These are phyloP conservation scores for Drosophila erecta DNA, from an alignment of 1,140 invertebrate species.

Conservation along the genomic window DNA sequence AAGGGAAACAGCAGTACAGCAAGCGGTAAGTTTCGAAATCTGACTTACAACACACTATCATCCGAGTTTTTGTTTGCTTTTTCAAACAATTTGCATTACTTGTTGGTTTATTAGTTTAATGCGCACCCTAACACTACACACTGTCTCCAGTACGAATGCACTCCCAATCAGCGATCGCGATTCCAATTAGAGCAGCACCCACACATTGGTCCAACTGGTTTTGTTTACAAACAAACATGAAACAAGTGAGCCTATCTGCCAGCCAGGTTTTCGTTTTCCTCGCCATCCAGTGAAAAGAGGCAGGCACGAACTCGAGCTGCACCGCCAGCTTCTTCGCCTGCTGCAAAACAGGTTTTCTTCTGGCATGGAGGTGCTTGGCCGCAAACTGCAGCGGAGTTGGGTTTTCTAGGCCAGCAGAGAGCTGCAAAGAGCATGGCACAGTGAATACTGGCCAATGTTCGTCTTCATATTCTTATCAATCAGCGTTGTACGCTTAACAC, in stretches of 20 bases:
- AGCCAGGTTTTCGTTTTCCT: slow-evolving; percentile 45
- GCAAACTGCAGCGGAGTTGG: slow-evolving; percentile 17
- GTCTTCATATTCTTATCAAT: background rate
- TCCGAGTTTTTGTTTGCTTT: background rate
- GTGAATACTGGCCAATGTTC: slow-evolving; percentile 1
- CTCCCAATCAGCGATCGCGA: slow-evolving; percentile 21
- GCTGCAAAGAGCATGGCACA: slow-evolving; percentile 4
- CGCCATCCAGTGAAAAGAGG: slow-evolving; percentile 13
- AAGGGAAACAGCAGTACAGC: slow-evolving; percentile 42
- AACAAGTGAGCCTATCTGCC: slow-evolving; percentile 53
- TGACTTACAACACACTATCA: background rate
- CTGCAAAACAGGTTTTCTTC: slow-evolving; percentile 54
- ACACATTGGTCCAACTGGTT: slow-evolving; percentile 63
- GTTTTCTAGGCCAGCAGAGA: slow-evolving; percentile 32
- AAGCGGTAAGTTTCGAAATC: slow-evolving; percentile 57
- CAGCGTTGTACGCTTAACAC: slow-evolving; percentile 3
- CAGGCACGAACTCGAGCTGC: background rate
- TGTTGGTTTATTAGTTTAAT: slow-evolving; percentile 16
- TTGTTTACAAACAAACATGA: slow-evolving; percentile 75
- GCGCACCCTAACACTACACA: slow-evolving; percentile 7
- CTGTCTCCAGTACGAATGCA: background rate
- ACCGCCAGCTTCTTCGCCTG: slow-evolving; percentile 18
- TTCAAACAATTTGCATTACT: slow-evolving; percentile 26
- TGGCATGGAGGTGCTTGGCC: slow-evolving; percentile 31
- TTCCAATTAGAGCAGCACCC: slow-evolving; percentile 41